Percentiles rank a stretch among this genome's conserved stretches.
Evolutionary conservation across 2,888 invertebrate genomes (phyloP).

Genomic region (Ophion ventricosus): DNA sequence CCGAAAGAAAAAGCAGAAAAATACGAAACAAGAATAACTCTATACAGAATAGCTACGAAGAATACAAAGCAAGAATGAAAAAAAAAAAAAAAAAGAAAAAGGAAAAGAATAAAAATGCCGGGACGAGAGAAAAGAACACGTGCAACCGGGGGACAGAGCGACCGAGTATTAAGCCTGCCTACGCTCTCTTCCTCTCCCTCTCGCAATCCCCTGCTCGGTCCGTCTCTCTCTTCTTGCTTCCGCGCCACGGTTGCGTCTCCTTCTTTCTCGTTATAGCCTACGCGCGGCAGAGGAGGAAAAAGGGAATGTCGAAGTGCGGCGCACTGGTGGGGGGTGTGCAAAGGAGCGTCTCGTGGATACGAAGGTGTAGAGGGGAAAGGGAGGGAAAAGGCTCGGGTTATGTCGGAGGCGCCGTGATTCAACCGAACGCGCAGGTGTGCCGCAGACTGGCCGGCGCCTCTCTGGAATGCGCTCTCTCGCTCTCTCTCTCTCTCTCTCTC

Average conservation of each 20-base stretch:
- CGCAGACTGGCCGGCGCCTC: slow-evolving; percentile 82
- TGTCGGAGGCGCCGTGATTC: slow-evolving; percentile 81
- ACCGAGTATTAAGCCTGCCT: slow-evolving; percentile 61
- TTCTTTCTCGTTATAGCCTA: slow-evolving; percentile 17
- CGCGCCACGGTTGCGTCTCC: slow-evolving; percentile 30
- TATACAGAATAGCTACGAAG: slow-evolving; percentile 37
- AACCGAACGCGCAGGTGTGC: slow-evolving; percentile 82
- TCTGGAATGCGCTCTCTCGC: slow-evolving; percentile 78
- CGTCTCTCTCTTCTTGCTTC: slow-evolving; percentile 33
- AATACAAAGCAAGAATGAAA: slow-evolving; percentile 24
- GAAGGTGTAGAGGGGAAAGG: slow-evolving; percentile 60
- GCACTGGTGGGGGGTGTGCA: slow-evolving; percentile 50
- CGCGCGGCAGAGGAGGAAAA: slow-evolving; percentile 44
- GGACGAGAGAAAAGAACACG: slow-evolving; percentile 65
- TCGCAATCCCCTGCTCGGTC: slow-evolving; percentile 25
- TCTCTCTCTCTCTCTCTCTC: slow-evolving; percentile 61
- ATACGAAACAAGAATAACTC: slow-evolving; percentile 47
- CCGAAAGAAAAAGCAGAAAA: slow-evolving; percentile 33
- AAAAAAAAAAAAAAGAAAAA: slow-evolving; percentile 20
- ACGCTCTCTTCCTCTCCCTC: slow-evolving; percentile 50
- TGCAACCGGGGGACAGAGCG: slow-evolving; percentile 59
- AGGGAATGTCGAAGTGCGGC: slow-evolving; percentile 57
- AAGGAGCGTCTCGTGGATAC: slow-evolving; percentile 53
- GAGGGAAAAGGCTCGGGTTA: slow-evolving; percentile 76
- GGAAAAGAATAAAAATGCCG: slow-evolving; percentile 43